A percentile compares a stretch with the other conserved stretches of the same genome.
phyloP scores from a whole-genome alignment of 2,113 vertebrate genomes.

The Corydoras maculifer region DNA sequence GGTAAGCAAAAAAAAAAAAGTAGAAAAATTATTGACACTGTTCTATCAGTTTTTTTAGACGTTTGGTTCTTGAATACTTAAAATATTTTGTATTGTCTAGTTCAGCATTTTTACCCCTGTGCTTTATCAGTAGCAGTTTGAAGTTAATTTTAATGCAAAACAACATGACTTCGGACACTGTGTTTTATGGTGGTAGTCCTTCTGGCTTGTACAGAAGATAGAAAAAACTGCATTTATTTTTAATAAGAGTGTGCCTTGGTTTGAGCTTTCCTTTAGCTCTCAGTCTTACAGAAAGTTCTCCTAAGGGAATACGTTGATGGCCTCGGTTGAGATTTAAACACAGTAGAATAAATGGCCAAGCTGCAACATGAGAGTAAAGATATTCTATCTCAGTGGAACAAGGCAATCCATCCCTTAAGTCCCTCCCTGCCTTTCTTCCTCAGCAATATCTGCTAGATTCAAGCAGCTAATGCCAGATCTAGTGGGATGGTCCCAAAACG shows the following conservation, averaged over 20 bases:
- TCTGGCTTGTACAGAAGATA: constrained; percentile 9
- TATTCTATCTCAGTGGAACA: constrained; percentile 28
- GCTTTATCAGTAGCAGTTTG: no score
- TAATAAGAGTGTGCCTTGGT: constrained; percentile 18
- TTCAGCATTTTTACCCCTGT: no score
- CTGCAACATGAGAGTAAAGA: constrained; percentile 15
- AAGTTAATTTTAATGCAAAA: neutral
- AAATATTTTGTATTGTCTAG: no score
- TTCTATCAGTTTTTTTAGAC: no score
- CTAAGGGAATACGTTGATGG: constrained; percentile 19
- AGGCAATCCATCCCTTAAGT: constrained; percentile 12
- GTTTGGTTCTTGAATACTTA: no score
- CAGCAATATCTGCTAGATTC: constrained; percentile 23
- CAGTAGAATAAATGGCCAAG: constrained; percentile 28
- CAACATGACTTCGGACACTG: neutral
- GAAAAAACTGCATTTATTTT: constrained; percentile 31
- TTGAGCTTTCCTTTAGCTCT: neutral
- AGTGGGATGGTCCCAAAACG: constrained; percentile 14
- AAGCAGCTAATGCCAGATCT: constrained; percentile 25
- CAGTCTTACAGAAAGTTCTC: constrained; percentile 7
- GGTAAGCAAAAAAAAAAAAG: no score
- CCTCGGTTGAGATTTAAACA: constrained; percentile 37
- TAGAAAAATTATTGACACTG: no score
- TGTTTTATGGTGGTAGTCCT: constrained; percentile 5
- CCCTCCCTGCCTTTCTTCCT: constrained; percentile 7